Evolutionary conservation across 2,888 invertebrate species (phyloP).

Genomic region (Craniophora ligustri): DNA sequence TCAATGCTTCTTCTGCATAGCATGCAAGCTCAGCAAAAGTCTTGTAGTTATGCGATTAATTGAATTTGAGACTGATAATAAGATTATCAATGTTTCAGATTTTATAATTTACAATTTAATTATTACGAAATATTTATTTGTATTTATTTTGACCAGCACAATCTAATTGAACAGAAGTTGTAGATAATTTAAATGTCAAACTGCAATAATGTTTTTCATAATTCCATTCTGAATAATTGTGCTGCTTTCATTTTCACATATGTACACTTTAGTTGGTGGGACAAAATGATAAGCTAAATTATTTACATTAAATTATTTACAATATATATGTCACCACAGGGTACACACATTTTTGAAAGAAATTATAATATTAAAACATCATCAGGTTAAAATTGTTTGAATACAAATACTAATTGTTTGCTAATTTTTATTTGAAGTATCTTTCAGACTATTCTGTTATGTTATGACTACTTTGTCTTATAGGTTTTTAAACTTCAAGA

Average conservation of each 20-base stretch:
- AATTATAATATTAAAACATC: slow-evolving; percentile 5
- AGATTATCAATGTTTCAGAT: slow-evolving; percentile 19
- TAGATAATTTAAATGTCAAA: slow-evolving; percentile 28
- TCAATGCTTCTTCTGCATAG: slow-evolving; percentile 46
- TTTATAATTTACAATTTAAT: slow-evolving; percentile 53
- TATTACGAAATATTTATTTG: slow-evolving; percentile 47
- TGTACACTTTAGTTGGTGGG: slow-evolving; percentile 75
- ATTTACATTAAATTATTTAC: slow-evolving; percentile 67
- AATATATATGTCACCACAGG: slow-evolving; percentile 43
- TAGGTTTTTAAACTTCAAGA: slow-evolving; percentile 9
- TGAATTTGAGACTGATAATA: slow-evolving; percentile 35
- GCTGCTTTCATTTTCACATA: slow-evolving; percentile 58
- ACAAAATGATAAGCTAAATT: slow-evolving; percentile 77
- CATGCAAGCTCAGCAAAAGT: slow-evolving; percentile 38
- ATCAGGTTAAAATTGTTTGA: slow-evolving; percentile 44
- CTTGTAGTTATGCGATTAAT: slow-evolving; percentile 38
- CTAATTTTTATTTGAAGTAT: too few species aligned
- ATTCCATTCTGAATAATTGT: slow-evolving; percentile 57
- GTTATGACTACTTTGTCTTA: slow-evolving; percentile 20
- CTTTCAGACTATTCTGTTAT: slow-evolving; percentile 27
- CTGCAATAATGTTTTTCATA: slow-evolving; percentile 7
- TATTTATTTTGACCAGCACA: slow-evolving; percentile 44
- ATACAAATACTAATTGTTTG: too few species aligned
- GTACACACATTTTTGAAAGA: slow-evolving; percentile 46
- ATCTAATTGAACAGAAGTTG: slow-evolving; percentile 49